Evolutionary conservation across 2,797 vertebrate genomes (phyloP), one percentile per base, ranked within the genome.

Genomic region (Macrochelys suwanniensis): DNA sequence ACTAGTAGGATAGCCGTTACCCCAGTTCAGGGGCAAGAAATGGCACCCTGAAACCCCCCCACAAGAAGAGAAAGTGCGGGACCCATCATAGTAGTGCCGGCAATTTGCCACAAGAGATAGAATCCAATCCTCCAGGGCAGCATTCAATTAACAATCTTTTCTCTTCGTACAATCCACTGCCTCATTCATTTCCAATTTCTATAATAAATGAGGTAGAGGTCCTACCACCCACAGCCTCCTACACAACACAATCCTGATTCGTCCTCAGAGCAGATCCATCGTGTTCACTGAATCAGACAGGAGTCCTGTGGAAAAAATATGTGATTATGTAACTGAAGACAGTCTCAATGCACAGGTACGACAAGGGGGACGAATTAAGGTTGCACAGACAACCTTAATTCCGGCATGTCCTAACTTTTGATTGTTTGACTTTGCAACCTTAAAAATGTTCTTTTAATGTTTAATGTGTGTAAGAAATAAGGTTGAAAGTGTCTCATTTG

Each of bases 381-480:
- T 85, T 87, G 42, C 57, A 94, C 56, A 88, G 50, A 51, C 54
- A 93, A 93, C 86, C 61, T 94, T 81, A 86, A 90, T 53, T 54
- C 25, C 25, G 19, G 3, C 80, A 65, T 83, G 87, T 94, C 71
- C 59, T 79, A 82, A 74, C 9, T 65, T 68, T 68, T n/a, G 33
- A 37, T 33, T 80, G 50, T 82, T 92, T 91, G 86, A 82, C 6
- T 92, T 89, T 28, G 77, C 0, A 0, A 74, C 65, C 25, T 25
- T 77, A 6, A 94, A 17, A 95, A 23, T 21, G 42, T 56, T 91
- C 57, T 82, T 85, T 94, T 57, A 93, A 21, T 3, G 77, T 6
- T 45, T 82, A 79, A 45, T 54, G 82, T 65, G 42, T 81, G 65
- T 0, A 2, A 76, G 65, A 82, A 1, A 11, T 33, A 25, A 53